Conservation (phyloP, 2,888 invertebrate species). For the Drosophila lutescens region DNA sequence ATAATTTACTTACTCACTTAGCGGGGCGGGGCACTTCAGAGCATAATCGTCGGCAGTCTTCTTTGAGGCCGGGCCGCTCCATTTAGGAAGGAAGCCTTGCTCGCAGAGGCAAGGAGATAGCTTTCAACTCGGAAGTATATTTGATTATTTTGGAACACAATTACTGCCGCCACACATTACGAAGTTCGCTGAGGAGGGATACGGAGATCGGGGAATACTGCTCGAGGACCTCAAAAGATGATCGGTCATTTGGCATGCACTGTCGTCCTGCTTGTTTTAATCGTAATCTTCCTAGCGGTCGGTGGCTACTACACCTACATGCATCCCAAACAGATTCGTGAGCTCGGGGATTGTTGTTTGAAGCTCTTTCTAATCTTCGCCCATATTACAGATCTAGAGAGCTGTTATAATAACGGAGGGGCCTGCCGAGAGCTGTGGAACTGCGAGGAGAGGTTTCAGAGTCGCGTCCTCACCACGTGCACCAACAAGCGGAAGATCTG, state of each 20-base stretch:
- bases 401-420: conserved; percentile 15
- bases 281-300: not conserved
- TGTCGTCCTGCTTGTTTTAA: not conserved
- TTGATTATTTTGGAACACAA: not conserved
- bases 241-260: conserved; percentile 17
- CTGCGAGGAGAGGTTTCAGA: not conserved
- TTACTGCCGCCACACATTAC: not conserved
- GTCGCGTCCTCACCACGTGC: conserved; percentile 19
- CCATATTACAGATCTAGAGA: conserved; percentile 7
- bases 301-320: conserved; percentile 28
- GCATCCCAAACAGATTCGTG: conserved; percentile 11
- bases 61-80: not conserved
- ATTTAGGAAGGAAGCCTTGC: conserved; percentile 2
- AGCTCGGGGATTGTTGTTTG: not conserved
- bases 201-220: not conserved
- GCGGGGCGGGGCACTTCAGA: conserved; percentile 14
- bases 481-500: conserved; percentile 36
- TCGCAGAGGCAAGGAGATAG: conserved; percentile 19
- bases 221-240: not conserved
- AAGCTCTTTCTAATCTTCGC: not conserved
- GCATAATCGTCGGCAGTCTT: conserved; percentile 8
- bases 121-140: conserved; percentile 16
- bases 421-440: conserved; percentile 19
- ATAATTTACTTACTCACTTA: conserved; percentile 70
- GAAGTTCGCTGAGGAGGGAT: not conserved